Conservation (phyloP, 2,888 invertebrate genomes). For the Molanna angustata region DNA sequence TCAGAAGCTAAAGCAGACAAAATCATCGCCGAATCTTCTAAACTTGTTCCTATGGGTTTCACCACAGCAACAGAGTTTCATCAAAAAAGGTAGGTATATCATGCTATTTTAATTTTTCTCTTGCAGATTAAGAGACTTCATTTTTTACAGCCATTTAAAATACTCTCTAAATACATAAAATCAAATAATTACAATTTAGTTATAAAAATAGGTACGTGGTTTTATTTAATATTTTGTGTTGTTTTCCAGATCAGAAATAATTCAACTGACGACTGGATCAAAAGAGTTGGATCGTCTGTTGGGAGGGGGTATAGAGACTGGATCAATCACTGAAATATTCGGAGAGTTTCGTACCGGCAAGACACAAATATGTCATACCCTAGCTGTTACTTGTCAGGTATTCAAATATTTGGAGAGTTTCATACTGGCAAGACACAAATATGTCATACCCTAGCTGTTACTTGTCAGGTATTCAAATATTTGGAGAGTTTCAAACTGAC, state of each 20-base stretch:
- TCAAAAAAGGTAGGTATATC: slow-evolving; percentile 82
- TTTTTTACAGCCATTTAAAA: too few relatives aligned
- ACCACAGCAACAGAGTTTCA: slow-evolving; percentile 97
- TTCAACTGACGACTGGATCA: slow-evolving; percentile 92
- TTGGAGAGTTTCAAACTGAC: slow-evolving; percentile 97
- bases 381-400: slow-evolving; percentile 97
- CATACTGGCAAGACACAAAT: slow-evolving; percentile 96
- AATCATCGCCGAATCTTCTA: slow-evolving; percentile 84
- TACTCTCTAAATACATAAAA: too few relatives aligned
- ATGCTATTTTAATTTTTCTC: too few relatives aligned
- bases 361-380: slow-evolving; percentile 93
- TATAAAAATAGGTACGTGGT: background rate
- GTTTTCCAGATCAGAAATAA: slow-evolving; percentile 74
- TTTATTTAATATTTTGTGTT: background rate
- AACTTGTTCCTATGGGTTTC: slow-evolving; percentile 96
- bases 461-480: slow-evolving; percentile 96
- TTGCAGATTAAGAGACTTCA: too few relatives aligned
- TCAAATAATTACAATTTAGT: too few relatives aligned
- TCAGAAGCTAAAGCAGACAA: slow-evolving; percentile 98
- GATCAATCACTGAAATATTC: slow-evolving; percentile 97
- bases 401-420: slow-evolving; percentile 98
- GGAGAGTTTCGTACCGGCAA: slow-evolving; percentile 98
- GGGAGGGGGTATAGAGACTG: slow-evolving; percentile 96
- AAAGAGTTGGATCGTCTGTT: slow-evolving; percentile 89
- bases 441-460: slow-evolving; percentile 95